Percentiles rank a stretch among this genome's conserved stretches.
phyloP scores from a whole-genome alignment of 2,888 invertebrate species.

The Tachina fera region DNA sequence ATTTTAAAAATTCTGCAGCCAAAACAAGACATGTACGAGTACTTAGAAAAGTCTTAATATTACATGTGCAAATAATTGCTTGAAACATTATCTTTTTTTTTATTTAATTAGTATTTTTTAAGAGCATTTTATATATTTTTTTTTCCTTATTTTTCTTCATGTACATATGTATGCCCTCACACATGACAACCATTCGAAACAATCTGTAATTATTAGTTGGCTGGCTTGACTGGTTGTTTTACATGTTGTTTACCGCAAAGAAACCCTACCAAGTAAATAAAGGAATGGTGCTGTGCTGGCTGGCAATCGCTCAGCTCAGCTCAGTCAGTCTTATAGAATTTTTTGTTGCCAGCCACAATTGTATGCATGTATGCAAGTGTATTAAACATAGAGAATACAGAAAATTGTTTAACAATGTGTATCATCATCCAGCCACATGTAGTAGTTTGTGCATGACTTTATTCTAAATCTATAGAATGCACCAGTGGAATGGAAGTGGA shows the following conservation, averaged over 20 bases:
- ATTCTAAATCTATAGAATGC: slow-evolving; percentile 14
- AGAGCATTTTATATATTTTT: background rate
- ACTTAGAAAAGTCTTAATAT: background rate
- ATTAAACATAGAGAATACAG: background rate
- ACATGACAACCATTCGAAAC: slow-evolving; percentile 10
- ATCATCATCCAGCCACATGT: background rate
- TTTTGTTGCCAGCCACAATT: slow-evolving; percentile 11
- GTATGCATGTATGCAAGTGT: background rate
- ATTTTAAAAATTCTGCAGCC: background rate
- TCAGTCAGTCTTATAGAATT: slow-evolving; percentile 18
- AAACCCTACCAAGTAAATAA: slow-evolving; percentile 39
- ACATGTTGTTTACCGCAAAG: slow-evolving; percentile 44
- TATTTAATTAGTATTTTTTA: slow-evolving; percentile 44
- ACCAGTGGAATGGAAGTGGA: slow-evolving; percentile 16
- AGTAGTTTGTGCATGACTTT: background rate
- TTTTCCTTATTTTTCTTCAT: background rate
- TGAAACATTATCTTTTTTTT: slow-evolving; percentile 26
- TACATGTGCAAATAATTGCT: slow-evolving; percentile 28
- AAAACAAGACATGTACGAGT: slow-evolving; percentile 8
- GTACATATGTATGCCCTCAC: background rate
- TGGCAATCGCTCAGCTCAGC: slow-evolving; percentile 24
- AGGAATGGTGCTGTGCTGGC: background rate
- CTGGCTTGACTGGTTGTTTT: slow-evolving; percentile 17
- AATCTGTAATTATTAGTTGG: slow-evolving; percentile 42
- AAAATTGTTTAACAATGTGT: background rate